Evolutionary conservation across 2,888 invertebrate genomes (phyloP), one percentile per base, ranked within the genome.

Genomic region (Apoderus coryli): DNA sequence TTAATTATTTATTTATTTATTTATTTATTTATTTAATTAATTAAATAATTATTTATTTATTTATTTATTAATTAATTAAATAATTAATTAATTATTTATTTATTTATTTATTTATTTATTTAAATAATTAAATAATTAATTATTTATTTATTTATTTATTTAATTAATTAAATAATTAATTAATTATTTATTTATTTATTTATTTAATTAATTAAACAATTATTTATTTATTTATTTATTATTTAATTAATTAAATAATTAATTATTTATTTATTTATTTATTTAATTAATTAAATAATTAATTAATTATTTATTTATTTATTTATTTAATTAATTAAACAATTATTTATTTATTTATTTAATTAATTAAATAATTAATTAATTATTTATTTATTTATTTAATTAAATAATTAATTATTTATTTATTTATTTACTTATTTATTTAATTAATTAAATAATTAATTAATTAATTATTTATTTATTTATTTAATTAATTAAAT

Each of bases 381-480:
- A 19, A 7, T 19, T 19, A 19, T 19, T 6, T 19, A 19, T 19
- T 19, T 19, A 19, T 19, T 19, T 19, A 19, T 19, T 19, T 19
- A 19, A 7, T 19, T 19, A 19, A 7, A 7, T 19, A 19, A 7
- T 19, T 19, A 19, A 7, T 19, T 19, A 19, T 19, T 19, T 19
- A 19, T 19, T 19, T 19, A 19, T 19, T 19, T 19, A 19, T 19
- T 19, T 19, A 19, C n/a, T 19, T 19, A 19, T 19, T 19, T 19
- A 19, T 19, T 19, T 19, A 19, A 7, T 19, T 19, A 19, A 7
- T 19, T 19, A 19, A 7, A 7, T 19, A 19, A 7, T 19, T 19
- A 19, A 7, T 19, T 19, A 19, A 7, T 19, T 19, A 19, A 7
- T 19, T 19, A 19, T 19, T 19, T 19, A 19, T 19, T 19, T 19